Conservation (phyloP, 1,140 invertebrate species). For the Leptinotarsa undecemlineata region DNA sequence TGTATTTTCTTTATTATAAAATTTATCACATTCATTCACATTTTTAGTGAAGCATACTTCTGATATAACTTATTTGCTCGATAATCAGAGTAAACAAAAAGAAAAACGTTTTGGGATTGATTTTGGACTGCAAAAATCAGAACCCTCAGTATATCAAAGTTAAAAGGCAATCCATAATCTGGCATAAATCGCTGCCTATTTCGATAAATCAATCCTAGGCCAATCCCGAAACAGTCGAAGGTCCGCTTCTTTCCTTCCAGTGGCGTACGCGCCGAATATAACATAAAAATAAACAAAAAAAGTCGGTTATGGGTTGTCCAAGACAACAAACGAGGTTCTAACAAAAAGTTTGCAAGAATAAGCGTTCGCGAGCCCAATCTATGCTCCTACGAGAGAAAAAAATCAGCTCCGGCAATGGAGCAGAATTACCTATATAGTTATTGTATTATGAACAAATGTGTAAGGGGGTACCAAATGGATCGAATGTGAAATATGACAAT, state of each 20-base stretch:
- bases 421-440: conserved; percentile 26
- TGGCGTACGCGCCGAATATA: not conserved
- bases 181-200: no score
- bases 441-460: conserved; percentile 35
- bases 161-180: no score
- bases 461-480: conserved; percentile 14
- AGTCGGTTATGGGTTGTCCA: conserved; percentile 21
- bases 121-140: no score
- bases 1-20: no score
- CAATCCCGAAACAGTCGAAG: not conserved
- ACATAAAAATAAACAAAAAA: conserved; percentile 7
- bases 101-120: no score
- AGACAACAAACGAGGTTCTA: conserved; percentile 24
- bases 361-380: conserved; percentile 35
- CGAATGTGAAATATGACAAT: conserved; percentile 4
- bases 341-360: conserved; percentile 26
- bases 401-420: conserved; percentile 34
- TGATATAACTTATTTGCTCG: no score
- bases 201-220: no score
- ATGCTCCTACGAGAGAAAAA: conserved; percentile 32
- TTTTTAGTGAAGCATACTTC: no score
- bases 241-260: not conserved
- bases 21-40: no score
- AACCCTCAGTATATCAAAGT: no score
- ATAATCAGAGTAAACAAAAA: no score